A percentile compares a stretch with the other conserved stretches of the same genome.
These are phyloP conservation scores for Equus quagga DNA, from an alignment of 2,113 vertebrate species.

Conservation along the genomic window DNA sequence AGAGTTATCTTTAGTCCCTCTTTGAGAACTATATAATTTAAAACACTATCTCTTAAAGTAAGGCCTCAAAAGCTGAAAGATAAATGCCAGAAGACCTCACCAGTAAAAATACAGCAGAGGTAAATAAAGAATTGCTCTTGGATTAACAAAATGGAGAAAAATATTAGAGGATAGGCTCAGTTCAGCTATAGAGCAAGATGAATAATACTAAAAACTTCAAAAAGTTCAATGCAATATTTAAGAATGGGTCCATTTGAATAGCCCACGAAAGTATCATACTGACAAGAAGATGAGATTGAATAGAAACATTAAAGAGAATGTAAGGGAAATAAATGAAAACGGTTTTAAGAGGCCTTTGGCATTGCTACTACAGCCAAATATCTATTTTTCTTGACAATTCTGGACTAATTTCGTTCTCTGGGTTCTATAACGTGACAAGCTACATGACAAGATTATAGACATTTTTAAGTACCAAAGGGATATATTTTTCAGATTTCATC, in stretches of 20 bases:
- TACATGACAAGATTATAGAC: neutral
- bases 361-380: neutral
- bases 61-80: neutral
- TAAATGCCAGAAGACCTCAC: neutral
- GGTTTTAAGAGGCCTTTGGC: neutral
- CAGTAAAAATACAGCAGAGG: neutral
- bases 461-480: neutral
- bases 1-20: neutral
- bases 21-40: neutral
- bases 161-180: neutral
- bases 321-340: neutral
- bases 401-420: neutral
- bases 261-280: neutral
- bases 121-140: neutral
- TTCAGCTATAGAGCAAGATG: neutral
- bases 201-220: neutral
- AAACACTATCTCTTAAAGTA: neutral
- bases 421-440: neutral
- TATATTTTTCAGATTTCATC: neutral
- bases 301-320: neutral
- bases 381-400: neutral
- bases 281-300: neutral
- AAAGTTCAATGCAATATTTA: constrained; percentile 9
- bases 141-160: constrained; percentile 36
- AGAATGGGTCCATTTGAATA: neutral